Evolutionary conservation across 1,140 invertebrate species (phyloP), one percentile per base, ranked within the genome.

Genomic region (Sweltsa coloradensis): DNA sequence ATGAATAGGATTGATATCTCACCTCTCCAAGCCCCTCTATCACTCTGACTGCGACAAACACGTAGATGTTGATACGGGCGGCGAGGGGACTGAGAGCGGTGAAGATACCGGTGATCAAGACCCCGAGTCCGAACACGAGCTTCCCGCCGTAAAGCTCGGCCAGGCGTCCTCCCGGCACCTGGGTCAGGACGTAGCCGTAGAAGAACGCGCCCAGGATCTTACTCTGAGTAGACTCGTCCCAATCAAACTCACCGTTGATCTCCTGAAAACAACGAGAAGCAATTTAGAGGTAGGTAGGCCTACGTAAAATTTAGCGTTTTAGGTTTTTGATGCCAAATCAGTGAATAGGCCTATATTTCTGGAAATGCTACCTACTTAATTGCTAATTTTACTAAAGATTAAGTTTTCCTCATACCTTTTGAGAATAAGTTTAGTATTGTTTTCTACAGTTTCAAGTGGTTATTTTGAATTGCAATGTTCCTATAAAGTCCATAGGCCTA

Each of bases 201-300:
- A 89, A 90, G 67, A 90, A 91, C 37, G 83, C 80, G 6, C 86
- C 84, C 34, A 91, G 67, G 51, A 92, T 83, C 47, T 88, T 64
- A 41, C 85, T 84, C 64, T 89, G 85, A 7, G 79, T 81, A 44
- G 70, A 72, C 62, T 83, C 76, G 56, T 79, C 74, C 88, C 87
- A 91, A 23, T 70, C 69, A 53, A 89, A 89, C 57, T 85, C 77
- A n/a, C n/a, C n/a, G n/a, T n/a, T n/a, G n/a, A n/a, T n/a, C n/a
- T n/a, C n/a, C n/a, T n/a, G n/a, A n/a, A n/a, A n/a, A n/a, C n/a
- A n/a, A n/a, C n/a, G n/a, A n/a, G n/a, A n/a, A n/a, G n/a, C n/a
- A n/a, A n/a, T n/a, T n/a, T n/a, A n/a, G n/a, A n/a, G n/a, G n/a
- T n/a, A n/a, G n/a, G n/a, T n/a, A n/a, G n/a, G n/a, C n/a, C n/a